These are phyloP conservation scores for Drosophila tanythrix DNA, from an alignment of 2,888 invertebrate species.

Conservation along the genomic window DNA sequence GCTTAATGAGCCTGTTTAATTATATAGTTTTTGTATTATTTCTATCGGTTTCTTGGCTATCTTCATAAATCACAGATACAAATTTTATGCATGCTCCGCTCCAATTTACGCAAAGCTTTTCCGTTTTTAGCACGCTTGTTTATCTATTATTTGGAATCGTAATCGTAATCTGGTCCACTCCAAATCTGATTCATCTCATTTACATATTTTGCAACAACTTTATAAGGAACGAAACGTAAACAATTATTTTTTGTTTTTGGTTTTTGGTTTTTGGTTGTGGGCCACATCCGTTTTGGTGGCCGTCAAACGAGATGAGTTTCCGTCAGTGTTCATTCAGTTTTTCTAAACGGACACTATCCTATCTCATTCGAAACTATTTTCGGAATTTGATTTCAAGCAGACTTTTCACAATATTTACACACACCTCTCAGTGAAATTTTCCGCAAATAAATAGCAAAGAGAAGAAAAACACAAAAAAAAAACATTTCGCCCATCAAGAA, in stretches of 20 bases:
- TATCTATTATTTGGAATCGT: background rate
- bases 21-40: background rate
- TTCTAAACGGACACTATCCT: conserved; percentile 14
- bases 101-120: background rate
- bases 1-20: background rate
- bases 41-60: background rate
- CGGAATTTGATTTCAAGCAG: conserved; percentile 25
- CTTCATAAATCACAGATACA: background rate
- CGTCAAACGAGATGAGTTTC: conserved; percentile 30
- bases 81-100: too few relatives aligned
- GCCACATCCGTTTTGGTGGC: conserved; percentile 25
- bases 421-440: conserved; percentile 56
- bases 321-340: conserved; percentile 7
- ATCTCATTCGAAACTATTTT: conserved; percentile 31
- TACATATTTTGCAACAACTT: conserved; percentile 2
- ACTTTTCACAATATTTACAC: conserved; percentile 44
- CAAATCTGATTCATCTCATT: background rate
- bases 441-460: conserved; percentile 47
- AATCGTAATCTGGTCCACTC: background rate
- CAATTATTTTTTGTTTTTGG: background rate
- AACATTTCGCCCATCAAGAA: conserved; percentile 36
- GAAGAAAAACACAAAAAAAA: background rate
- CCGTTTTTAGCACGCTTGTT: background rate
- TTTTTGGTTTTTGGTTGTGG: background rate
- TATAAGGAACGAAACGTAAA: background rate